A percentile compares a stretch with the other conserved stretches of the same genome.
Conservation (phyloP, 2,797 vertebrate species). For the Coluber constrictor region DNA sequence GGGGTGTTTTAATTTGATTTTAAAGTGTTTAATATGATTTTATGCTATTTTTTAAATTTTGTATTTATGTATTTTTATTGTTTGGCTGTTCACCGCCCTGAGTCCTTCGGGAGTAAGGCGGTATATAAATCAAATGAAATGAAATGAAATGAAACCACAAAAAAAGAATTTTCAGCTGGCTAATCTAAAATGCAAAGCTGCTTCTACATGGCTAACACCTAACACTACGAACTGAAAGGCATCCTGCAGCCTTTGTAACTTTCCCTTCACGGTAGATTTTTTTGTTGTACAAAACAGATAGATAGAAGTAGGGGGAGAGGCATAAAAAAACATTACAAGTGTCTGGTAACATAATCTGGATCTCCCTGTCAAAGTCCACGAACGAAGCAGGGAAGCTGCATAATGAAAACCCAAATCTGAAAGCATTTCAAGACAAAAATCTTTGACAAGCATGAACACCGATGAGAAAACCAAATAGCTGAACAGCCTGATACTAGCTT, state of each 20-base stretch:
- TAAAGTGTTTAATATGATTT: too few relatives aligned
- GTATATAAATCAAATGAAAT: too few relatives aligned
- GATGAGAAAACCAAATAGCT: accelerated
- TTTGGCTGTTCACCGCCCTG: too few relatives aligned
- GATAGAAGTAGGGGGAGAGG: background rate
- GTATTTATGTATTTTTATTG: too few relatives aligned
- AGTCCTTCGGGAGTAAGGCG: too few relatives aligned
- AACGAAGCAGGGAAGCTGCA: background rate
- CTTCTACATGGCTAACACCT: background rate
- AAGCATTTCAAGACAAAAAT: background rate
- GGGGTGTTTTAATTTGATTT: too few relatives aligned
- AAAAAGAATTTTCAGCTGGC: background rate
- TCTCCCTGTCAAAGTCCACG: background rate
- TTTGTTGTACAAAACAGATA: background rate
- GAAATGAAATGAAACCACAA: too few relatives aligned
- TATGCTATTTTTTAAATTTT: too few relatives aligned
- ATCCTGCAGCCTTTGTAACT: background rate
- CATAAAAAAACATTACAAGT: background rate
- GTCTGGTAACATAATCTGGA: background rate
- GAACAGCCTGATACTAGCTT: background rate
- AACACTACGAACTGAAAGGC: background rate
- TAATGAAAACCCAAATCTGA: background rate
- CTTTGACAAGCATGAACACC: background rate
- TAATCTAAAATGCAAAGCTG: background rate
- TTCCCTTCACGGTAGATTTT: background rate